Evolutionary conservation across 2,888 invertebrate species (phyloP).

Genomic region (Ariolimax columbianus): DNA sequence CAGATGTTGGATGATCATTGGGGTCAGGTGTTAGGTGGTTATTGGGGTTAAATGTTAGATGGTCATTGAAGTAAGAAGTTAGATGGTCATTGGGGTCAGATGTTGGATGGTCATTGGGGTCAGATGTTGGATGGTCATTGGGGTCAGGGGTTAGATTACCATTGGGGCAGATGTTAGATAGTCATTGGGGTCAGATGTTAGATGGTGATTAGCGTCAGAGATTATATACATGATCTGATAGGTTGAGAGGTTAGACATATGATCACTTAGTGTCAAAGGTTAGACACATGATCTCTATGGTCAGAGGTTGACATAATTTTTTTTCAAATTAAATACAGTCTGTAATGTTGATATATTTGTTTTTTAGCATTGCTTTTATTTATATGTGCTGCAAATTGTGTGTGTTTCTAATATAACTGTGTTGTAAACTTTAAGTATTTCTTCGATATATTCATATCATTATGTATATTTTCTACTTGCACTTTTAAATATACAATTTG

Average conservation of each 20-base stretch:
- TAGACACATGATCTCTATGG: not conserved
- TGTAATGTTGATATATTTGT: not conserved
- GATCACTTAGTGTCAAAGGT: not conserved
- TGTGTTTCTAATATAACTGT: not conserved
- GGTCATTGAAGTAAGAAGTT: too few species aligned
- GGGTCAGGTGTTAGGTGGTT: too few species aligned
- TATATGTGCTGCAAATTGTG: not conserved
- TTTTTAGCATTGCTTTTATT: slow-evolving; percentile 28
- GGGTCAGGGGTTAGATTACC: not conserved
- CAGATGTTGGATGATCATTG: too few species aligned
- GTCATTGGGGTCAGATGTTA: not conserved
- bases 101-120: not conserved
- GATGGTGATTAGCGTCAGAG: not conserved
- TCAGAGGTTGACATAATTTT: not conserved
- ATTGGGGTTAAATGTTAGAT: too few species aligned
- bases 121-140: not conserved
- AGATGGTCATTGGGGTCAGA: not conserved
- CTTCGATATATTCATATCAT: slow-evolving; percentile 1
- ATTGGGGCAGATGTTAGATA: not conserved
- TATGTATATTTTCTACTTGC: slow-evolving; percentile 10
- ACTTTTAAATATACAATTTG: slow-evolving; percentile 8
- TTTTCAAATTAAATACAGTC: not conserved
- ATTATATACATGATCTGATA: not conserved
- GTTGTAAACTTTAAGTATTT: slow-evolving; percentile 9
- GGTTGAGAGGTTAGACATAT: not conserved